Evolutionary conservation across 1,140 invertebrate genomes (phyloP).

Genomic region (Drosophila parabipectinata): DNA sequence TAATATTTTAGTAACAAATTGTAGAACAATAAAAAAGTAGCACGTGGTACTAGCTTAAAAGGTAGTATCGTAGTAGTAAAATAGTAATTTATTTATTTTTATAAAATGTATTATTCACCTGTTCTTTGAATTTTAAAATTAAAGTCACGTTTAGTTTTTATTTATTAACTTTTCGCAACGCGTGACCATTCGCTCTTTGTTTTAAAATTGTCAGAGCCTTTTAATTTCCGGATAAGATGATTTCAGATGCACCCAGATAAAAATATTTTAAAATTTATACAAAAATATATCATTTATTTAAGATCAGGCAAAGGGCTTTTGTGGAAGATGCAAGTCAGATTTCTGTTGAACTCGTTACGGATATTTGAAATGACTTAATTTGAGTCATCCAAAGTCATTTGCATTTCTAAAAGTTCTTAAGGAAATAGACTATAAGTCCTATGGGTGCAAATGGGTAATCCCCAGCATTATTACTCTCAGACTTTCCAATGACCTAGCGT

Average conservation of each 20-base stretch:
- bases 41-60: no score
- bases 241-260: neutral
- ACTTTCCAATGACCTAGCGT: constrained; percentile 37
- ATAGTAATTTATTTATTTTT: neutral
- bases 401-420: constrained; percentile 20
- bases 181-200: constrained; percentile 13
- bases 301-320: neutral
- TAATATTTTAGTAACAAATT: no score
- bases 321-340: constrained; percentile 1
- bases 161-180: constrained; percentile 15
- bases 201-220: constrained; percentile 4
- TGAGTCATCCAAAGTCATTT: neutral
- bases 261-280: neutral
- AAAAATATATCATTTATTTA: neutral
- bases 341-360: neutral
- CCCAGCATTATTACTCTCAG: constrained; percentile 12
- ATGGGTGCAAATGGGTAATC: neutral
- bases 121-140: constrained; percentile 3
- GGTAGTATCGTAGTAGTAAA: neutral
- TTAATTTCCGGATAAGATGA: constrained; percentile 9
- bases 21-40: no score
- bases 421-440: constrained; percentile 9
- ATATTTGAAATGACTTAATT: neutral
- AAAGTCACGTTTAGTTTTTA: constrained; percentile 16
- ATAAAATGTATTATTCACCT: neutral